These are phyloP conservation scores for Cyclophora punctaria DNA, from an alignment of 2,888 invertebrate genomes.

Conservation along the genomic window DNA sequence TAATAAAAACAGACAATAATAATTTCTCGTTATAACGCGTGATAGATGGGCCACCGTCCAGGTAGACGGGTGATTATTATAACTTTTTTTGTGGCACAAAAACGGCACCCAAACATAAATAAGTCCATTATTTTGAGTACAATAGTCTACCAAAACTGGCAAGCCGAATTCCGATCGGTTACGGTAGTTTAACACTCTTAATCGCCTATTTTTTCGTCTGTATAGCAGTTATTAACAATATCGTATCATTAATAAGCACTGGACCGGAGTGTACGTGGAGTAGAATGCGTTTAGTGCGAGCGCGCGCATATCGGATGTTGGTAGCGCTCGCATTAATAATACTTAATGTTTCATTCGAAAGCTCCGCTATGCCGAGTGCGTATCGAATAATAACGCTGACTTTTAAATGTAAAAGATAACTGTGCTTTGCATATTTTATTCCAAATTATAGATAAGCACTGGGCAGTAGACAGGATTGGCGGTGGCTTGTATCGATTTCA, in stretches of 20 bases:
- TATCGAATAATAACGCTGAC: too few relatives aligned
- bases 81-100: constrained; percentile 38
- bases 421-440: too few relatives aligned
- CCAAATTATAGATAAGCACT: too few relatives aligned
- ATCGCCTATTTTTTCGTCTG: constrained; percentile 61
- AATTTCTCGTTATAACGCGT: constrained; percentile 61
- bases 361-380: constrained; percentile 22
- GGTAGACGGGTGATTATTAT: constrained; percentile 57
- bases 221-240: constrained; percentile 60
- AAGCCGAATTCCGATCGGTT: constrained; percentile 65
- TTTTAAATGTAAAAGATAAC: too few relatives aligned
- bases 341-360: constrained; percentile 50
- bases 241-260: constrained; percentile 65
- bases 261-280: constrained; percentile 34
- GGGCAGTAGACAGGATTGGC: too few relatives aligned
- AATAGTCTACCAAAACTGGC: constrained; percentile 54
- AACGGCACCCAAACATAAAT: constrained; percentile 66
- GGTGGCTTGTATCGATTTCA: too few relatives aligned
- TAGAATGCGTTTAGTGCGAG: constrained; percentile 49
- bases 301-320: constrained; percentile 39
- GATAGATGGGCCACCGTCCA: constrained; percentile 60
- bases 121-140: constrained; percentile 58
- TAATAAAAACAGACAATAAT: constrained; percentile 46
- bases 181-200: constrained; percentile 70
- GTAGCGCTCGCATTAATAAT: constrained; percentile 50